Evolutionary conservation across 37 sponge, comb jelly and placozoan genomes (phyloP).

Genomic region (Ianthella basta): DNA sequence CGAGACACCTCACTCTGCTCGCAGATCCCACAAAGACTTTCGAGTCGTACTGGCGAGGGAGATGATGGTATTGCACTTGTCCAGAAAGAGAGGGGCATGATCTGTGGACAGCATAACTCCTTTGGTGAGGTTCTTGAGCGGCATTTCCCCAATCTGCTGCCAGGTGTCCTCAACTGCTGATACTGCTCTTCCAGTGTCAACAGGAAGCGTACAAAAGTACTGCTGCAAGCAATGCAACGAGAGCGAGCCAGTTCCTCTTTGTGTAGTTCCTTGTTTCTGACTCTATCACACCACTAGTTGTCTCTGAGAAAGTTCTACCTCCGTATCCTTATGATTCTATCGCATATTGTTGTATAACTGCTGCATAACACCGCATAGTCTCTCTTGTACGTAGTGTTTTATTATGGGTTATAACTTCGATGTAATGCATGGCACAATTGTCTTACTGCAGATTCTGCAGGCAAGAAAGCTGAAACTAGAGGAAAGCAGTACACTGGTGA

Average conservation of each 20-base stretch:
- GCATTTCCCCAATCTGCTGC: not conserved
- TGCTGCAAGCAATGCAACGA: conserved; percentile 20
- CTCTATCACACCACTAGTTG: not conserved
- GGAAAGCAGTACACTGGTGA: too few relatives aligned
- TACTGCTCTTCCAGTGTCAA: conserved; percentile 1
- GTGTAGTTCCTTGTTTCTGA: not conserved
- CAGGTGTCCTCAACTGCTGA: conserved; percentile 5
- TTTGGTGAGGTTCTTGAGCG: not conserved
- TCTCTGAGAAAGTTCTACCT: too few relatives aligned
- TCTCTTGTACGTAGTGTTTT: too few relatives aligned
- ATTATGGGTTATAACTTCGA: too few relatives aligned
- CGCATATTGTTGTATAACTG: not conserved
- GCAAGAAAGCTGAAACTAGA: too few relatives aligned
- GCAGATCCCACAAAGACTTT: conserved; percentile 9
- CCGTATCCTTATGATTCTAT: not conserved
- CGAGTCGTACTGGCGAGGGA: not conserved
- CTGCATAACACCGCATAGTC: conserved; percentile 2
- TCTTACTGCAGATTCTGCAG: not conserved
- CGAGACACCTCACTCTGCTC: not conserved
- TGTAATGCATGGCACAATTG: too few relatives aligned
- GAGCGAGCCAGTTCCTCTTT: conserved; percentile 16
- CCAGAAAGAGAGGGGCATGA: conserved; percentile 9
- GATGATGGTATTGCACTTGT: conserved; percentile 26
- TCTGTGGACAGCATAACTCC: conserved; percentile 16
- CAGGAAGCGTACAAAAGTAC: conserved; percentile 19